Percentiles rank a stretch among this genome's conserved stretches.
Conservation (phyloP, 2,113 vertebrate genomes). For the Murina feae region DNA sequence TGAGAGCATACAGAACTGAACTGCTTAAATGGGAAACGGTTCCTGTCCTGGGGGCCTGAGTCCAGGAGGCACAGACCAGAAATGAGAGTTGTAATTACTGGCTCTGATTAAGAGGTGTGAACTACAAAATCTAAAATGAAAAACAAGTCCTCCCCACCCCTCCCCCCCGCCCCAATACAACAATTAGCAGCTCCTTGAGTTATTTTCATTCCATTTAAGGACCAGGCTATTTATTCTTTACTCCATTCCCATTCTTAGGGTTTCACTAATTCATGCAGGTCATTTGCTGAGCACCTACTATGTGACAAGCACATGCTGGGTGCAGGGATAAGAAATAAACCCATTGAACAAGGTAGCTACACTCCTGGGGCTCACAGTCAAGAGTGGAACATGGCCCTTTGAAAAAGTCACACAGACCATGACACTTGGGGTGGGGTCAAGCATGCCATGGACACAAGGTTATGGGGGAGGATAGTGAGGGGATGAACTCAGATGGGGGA, state of each 20-base stretch:
- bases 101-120: conserved; percentile 70
- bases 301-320: background rate
- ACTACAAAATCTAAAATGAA: conserved; percentile 48
- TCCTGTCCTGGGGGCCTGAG: conserved; percentile 66
- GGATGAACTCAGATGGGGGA: background rate
- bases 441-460: accelerated
- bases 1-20: conserved; percentile 54
- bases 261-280: background rate
- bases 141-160: background rate
- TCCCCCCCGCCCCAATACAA: background rate
- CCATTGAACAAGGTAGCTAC: accelerated
- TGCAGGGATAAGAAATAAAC: background rate
- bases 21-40: conserved; percentile 74
- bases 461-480: accelerated
- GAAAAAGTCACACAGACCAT: background rate
- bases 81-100: conserved; percentile 71
- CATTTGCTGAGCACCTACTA: background rate
- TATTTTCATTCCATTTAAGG: background rate
- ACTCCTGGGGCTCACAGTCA: background rate
- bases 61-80: conserved; percentile 55
- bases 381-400: background rate
- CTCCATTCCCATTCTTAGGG: background rate
- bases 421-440: background rate
- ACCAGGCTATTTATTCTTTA: background rate
- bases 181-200: background rate